Percentiles rank a stretch among this genome's conserved stretches.
Conservation (phyloP, 2,888 invertebrate genomes). For the Octodonta nipae region DNA sequence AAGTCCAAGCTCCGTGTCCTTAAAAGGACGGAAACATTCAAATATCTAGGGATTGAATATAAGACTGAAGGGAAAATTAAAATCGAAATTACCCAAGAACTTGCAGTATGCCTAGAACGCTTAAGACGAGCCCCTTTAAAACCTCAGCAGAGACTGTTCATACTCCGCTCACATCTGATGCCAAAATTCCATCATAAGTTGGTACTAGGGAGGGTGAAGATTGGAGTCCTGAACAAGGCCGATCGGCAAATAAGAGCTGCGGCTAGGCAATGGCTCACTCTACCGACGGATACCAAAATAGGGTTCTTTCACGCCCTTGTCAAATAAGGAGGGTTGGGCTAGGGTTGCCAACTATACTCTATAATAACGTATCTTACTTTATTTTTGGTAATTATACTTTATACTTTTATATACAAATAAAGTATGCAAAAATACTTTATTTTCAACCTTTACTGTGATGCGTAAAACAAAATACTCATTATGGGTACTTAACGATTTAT, state of each 20-base stretch:
- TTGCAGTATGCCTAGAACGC: not conserved
- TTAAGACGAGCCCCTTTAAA: not conserved
- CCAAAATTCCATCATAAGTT: not conserved
- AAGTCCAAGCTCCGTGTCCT: not conserved
- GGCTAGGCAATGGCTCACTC: not conserved
- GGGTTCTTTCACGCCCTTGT: not conserved
- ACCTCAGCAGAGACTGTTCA: not conserved
- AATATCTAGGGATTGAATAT: not conserved
- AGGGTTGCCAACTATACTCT: too few relatives aligned
- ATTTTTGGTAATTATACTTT: too few relatives aligned
- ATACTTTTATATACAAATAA: too few relatives aligned
- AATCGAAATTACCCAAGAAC: not conserved
- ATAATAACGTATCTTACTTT: too few relatives aligned
- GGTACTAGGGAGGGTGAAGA: not conserved
- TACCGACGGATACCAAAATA: not conserved
- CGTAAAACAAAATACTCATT: too few relatives aligned
- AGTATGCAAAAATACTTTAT: too few relatives aligned
- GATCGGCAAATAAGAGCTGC: not conserved
- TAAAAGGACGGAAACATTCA: not conserved
- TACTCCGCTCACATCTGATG: not conserved
- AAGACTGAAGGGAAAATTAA: not conserved
- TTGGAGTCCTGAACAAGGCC: constrained; percentile 4
- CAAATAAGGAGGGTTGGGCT: not conserved
- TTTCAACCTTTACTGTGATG: too few relatives aligned
- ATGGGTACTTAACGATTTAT: too few relatives aligned